A percentile compares a stretch with the other conserved stretches of the same genome.
These are phyloP conservation scores for Podarcis muralis DNA, from an alignment of 2,113 vertebrate genomes.

Conservation along the genomic window DNA sequence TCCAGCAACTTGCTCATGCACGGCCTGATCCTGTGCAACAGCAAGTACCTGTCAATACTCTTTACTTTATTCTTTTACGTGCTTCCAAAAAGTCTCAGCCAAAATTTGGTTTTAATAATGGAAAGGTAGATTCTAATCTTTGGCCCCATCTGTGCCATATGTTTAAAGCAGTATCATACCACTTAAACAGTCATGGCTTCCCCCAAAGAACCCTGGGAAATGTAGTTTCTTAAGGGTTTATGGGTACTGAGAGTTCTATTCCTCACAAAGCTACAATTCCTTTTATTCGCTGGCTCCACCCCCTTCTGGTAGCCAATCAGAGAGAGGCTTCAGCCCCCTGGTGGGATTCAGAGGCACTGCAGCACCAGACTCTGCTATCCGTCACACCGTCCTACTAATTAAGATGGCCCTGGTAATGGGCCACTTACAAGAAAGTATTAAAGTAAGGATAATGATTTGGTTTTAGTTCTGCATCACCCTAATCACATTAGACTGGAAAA, in stretches of 20 bases:
- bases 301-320: too few relatives aligned
- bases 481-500: not conserved
- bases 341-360: too few relatives aligned
- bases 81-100: not conserved
- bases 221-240: too few relatives aligned
- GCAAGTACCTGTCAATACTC: not conserved
- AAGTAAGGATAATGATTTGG: not conserved
- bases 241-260: too few relatives aligned
- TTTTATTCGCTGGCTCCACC: too few relatives aligned
- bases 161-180: too few relatives aligned
- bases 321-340: too few relatives aligned
- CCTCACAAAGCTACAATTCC: too few relatives aligned
- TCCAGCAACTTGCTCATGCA: not conserved
- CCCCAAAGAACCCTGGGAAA: too few relatives aligned
- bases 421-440: not conserved
- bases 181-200: too few relatives aligned
- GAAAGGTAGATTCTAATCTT: not conserved
- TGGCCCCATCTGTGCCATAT: not conserved
- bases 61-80: not conserved
- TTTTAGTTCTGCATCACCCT: not conserved
- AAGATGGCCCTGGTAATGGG: not conserved
- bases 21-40: too few relatives aligned
- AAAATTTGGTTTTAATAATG: not conserved
- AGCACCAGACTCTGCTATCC: too few relatives aligned
- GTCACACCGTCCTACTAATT: not conserved